Base-by-base conservation (phyloP, 2,888 invertebrate species). In the Hesperia comma region DNA sequence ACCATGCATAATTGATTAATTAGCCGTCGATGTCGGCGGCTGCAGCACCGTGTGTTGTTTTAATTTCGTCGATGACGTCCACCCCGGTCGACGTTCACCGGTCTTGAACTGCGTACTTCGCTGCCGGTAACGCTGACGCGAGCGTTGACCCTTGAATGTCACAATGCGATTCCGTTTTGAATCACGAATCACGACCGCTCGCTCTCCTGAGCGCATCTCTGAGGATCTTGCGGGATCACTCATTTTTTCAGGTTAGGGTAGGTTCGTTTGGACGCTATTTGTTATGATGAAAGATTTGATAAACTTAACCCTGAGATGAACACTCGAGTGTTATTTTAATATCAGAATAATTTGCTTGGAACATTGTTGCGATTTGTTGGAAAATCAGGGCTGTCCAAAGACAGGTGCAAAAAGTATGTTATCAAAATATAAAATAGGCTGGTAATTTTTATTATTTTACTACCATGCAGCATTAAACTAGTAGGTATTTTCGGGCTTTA, bases 1-100 rank as follows among this genome's bases (percentile, higher is more conserved):
- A 46, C 1, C 19, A 43, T 64, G 46, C 33, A 37, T 67, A 55
- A 26, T 21, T 61, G 55, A 60, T 72, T 71, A 72, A 74, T 75
- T 75, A 74, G 72, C 61, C 71, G 75, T 75, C 76, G 69, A 64
- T 73, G 75, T 77, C 71, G 76, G 49, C 49, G 17, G 71, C 69
- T 68, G 72, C 74, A 77, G 77, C 78, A 75, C 71, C 75, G 78
- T 84, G 80, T 80, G 80, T 85, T 81, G 81, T 78, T 82, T 81
- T 87, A 86, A 86, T 83, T 87, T 82, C 76, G 84, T 81, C 80
- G 88, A 84, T 90, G 90, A 90, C 87, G 88, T 79, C 78, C 73
- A 67, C 70, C 68, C 15, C 17, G 43, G 17, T 63, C 69, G 73
- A 57, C 68, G 73, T 68, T 75, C 71, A 72, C 68, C 82, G 83